Base-by-base conservation (phyloP, 2,888 invertebrate genomes). In the Callyntrura guangdongensis region DNA sequence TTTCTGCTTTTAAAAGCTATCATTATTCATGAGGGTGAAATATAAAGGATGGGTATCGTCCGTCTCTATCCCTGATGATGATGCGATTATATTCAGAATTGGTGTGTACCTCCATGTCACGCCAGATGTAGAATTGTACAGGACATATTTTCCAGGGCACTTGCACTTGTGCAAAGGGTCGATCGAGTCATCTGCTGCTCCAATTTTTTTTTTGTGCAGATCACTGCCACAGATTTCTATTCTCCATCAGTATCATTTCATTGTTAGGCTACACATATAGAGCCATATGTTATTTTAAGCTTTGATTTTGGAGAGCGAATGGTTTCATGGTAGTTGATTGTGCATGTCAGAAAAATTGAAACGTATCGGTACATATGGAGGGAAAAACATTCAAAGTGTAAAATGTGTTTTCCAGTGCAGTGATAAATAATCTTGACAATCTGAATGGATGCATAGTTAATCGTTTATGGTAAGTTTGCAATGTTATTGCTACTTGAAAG, bases 111-210 rank as follows among this genome's bases (percentile, higher is more conserved):
- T 45, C 20, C 36, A 27, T 81, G 69, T 69, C 87, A 87, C 45
- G 87, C 87, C 87, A 87, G 79, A 87, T 87, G 87, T 49, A 77
- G 17, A 67, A 17, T 47, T n/a, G 81, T 56, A 79, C 45, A 69
- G 36, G 53, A 14, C 81, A 53, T 45, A 81, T 67, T 86, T 64
- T 59, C 59, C 61, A 20, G 22, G 88, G 45, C 69, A 72, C 49
- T 82, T 64, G 45, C 69, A 72, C 49, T 82, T 64, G 25, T 49
- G 56, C 27, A 72, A 82, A 88, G 81, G 88, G 82, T 88, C 74
- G 49, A 67, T 53, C 25, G 49, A n/a, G 3, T 85, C 85, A 85
- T 81, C 69, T 47, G 82, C 27, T 88, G 20, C 88, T 27, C 61
- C 59, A 27, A 56, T 27, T 82, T 88, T 82, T 56, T 27, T 82